Evolutionary conservation across 1,140 invertebrate genomes (phyloP).

Genomic region (Panonychus citri): DNA sequence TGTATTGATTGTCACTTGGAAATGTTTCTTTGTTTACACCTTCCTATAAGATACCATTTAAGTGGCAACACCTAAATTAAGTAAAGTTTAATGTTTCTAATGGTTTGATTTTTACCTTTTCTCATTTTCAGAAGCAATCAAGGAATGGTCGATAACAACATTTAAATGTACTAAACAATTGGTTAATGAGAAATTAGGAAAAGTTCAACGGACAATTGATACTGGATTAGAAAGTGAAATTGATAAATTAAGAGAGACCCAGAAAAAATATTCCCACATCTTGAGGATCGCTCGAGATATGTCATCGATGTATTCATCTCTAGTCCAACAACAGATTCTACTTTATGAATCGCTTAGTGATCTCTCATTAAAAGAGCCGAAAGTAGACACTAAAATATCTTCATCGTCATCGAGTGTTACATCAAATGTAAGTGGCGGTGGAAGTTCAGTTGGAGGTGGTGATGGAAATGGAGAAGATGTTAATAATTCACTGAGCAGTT

Average conservation of each 20-base stretch:
- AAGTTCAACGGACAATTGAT: constrained; percentile 51
- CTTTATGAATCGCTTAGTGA: constrained; percentile 9
- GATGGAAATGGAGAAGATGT: too few species aligned
- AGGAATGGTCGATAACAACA: constrained; percentile 87
- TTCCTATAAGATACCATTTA: too few species aligned
- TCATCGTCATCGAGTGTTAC: not conserved
- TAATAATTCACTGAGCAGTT: too few species aligned
- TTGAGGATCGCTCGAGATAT: constrained; percentile 46
- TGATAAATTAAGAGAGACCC: constrained; percentile 66
- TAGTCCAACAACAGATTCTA: constrained; percentile 5
- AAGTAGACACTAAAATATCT: not conserved
- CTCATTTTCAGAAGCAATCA: too few species aligned
- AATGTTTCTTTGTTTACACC: too few species aligned
- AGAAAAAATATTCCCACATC: constrained; percentile 71
- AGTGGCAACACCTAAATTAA: too few species aligned
- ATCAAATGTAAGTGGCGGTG: not conserved
- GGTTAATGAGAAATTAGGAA: constrained; percentile 79
- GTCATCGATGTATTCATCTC: constrained; percentile 6
- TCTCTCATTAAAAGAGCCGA: constrained; percentile 3
- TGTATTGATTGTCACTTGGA: too few species aligned
- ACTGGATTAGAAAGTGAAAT: constrained; percentile 75
- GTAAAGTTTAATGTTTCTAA: too few species aligned
- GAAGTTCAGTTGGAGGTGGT: too few species aligned
- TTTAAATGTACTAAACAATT: constrained; percentile 90
- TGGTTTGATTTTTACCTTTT: too few species aligned